Evolutionary conservation across 1,140 invertebrate species (phyloP).

Genomic region (Drosophila chauvacae): DNA sequence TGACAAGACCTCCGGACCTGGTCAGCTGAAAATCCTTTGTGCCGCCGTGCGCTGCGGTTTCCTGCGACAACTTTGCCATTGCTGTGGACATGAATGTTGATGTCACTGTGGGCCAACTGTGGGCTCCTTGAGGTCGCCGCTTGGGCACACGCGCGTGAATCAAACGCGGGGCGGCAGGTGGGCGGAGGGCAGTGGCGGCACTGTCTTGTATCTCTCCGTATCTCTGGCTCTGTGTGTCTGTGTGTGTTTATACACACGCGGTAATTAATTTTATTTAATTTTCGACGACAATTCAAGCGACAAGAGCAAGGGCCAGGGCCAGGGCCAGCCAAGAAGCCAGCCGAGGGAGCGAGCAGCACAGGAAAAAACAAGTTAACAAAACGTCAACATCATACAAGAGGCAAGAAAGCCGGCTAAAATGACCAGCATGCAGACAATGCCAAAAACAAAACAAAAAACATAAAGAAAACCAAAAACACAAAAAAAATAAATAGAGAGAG

Average conservation of each 20-base stretch:
- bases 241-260: slow-evolving; percentile 58
- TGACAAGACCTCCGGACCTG: slow-evolving; percentile 28
- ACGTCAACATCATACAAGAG: slow-evolving; percentile 65
- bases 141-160: slow-evolving; percentile 72
- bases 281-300: slow-evolving; percentile 79
- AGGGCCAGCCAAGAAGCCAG: slow-evolving; percentile 18
- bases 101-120: slow-evolving; percentile 36
- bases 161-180: slow-evolving; percentile 32
- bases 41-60: slow-evolving; percentile 17
- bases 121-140: slow-evolving; percentile 33
- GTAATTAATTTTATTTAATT: slow-evolving; percentile 83
- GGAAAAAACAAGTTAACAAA: slow-evolving; percentile 82
- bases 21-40: slow-evolving; percentile 33
- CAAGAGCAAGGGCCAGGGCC: slow-evolving; percentile 54
- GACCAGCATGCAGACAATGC: slow-evolving; percentile 52
- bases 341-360: slow-evolving; percentile 19
- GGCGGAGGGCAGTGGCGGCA: neutral
- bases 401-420: slow-evolving; percentile 56
- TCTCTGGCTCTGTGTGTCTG: slow-evolving; percentile 4
- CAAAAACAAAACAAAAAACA: slow-evolving; percentile 6
- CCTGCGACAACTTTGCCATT: slow-evolving; percentile 6
- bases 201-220: slow-evolving; percentile 9
- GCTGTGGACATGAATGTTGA: slow-evolving; percentile 22
- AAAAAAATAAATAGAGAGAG: slow-evolving; percentile 9
- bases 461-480: slow-evolving; percentile 19